Evolutionary conservation across 1,140 invertebrate species (phyloP).

Genomic region (Papilio aristodemus): DNA sequence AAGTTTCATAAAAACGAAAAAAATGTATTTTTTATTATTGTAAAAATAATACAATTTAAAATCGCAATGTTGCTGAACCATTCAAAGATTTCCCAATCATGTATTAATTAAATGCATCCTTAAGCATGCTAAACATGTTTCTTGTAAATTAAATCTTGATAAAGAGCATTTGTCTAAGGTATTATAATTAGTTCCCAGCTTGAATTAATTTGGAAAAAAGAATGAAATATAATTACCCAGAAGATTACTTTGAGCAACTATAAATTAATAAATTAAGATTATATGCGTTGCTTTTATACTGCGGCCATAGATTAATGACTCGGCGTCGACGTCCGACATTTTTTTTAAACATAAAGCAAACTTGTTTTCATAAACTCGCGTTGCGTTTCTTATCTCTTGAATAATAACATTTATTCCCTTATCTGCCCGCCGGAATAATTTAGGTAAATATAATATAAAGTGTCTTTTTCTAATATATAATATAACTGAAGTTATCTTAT

Average conservation of each 20-base stretch:
- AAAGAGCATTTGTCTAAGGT: constrained; percentile 56
- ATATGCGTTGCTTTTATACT: constrained; percentile 44
- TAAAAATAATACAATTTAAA: not conserved
- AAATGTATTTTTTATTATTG: too few relatives aligned
- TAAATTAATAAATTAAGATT: constrained; percentile 52
- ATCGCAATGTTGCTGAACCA: not conserved
- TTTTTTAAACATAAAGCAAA: constrained; percentile 31
- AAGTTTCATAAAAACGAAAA: too few relatives aligned
- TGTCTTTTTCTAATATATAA: not conserved
- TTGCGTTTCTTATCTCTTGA: constrained; percentile 28
- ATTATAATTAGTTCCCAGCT: constrained; percentile 60
- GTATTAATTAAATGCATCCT: constrained; percentile 39
- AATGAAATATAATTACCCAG: constrained; percentile 64
- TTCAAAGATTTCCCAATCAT: constrained; percentile 42
- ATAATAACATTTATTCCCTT: constrained; percentile 27
- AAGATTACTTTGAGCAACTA: constrained; percentile 53
- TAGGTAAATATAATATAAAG: constrained; percentile 24
- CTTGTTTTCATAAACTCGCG: constrained; percentile 32
- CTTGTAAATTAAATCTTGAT: constrained; percentile 52
- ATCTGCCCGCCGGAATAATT: constrained; percentile 17
- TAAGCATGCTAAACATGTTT: constrained; percentile 39
- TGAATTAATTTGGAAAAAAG: constrained; percentile 53
- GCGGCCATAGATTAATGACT: constrained; percentile 31
- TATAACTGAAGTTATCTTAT: constrained; percentile 11
- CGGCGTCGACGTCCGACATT: constrained; percentile 23